These are phyloP conservation scores for Cephus cinctus DNA, from an alignment of 1,140 invertebrate species.

Conservation along the genomic window DNA sequence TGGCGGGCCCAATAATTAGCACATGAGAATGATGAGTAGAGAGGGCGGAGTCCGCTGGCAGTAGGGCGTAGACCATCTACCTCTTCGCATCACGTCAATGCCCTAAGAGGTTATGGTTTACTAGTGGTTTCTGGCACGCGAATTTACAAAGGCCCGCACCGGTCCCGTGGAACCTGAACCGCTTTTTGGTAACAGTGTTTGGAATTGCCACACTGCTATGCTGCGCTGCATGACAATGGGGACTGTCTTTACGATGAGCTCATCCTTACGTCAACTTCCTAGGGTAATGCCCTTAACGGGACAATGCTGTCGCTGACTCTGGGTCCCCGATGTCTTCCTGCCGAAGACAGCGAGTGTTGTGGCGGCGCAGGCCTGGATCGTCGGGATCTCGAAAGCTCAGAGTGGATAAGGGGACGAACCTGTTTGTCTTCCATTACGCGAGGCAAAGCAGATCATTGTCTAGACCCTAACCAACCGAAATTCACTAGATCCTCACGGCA, in stretches of 20 bases:
- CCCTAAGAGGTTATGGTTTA: neutral
- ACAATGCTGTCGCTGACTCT: neutral
- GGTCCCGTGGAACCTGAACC: neutral
- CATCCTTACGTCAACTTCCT: too few relatives aligned
- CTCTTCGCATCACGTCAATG: neutral
- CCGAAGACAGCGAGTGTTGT: neutral
- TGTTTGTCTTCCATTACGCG: conserved; percentile 48
- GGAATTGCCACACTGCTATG: too few relatives aligned
- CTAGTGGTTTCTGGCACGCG: neutral
- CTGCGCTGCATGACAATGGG: too few relatives aligned
- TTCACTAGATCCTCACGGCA: conserved; percentile 37
- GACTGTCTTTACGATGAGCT: neutral
- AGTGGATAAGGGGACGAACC: conserved; percentile 33
- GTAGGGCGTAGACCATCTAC: neutral
- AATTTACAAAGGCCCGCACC: neutral
- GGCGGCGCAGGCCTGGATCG: neutral
- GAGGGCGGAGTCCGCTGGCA: neutral
- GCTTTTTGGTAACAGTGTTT: too few relatives aligned
- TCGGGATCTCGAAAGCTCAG: conserved; percentile 21
- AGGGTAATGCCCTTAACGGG: too few relatives aligned
- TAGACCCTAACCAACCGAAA: conserved; percentile 44
- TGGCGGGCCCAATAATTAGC: neutral
- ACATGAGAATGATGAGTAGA: neutral
- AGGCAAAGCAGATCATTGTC: conserved; percentile 48
- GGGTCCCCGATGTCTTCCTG: neutral